A percentile compares a stretch with the other conserved stretches of the same genome.
phyloP scores from a whole-genome alignment of 2,113 vertebrate genomes.

The Grallaria varia region DNA sequence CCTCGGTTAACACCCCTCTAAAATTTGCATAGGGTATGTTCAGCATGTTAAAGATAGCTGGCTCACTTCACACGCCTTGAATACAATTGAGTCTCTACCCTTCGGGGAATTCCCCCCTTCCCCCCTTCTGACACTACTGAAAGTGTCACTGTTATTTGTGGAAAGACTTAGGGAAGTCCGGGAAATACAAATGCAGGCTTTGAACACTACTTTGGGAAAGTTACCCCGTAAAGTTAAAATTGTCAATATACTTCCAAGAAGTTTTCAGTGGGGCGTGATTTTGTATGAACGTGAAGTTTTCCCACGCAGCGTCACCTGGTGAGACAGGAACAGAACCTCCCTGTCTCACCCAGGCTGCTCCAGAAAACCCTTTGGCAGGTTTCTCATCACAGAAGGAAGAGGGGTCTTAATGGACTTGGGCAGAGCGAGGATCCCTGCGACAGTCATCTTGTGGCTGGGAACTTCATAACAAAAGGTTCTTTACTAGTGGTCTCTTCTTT shows the following conservation, averaged over 20 bases:
- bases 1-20: conserved; percentile 27
- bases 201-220: neutral
- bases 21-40: conserved; percentile 14
- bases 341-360: neutral
- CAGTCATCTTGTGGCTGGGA: neutral
- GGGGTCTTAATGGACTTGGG: neutral
- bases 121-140: neutral
- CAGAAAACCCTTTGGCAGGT: neutral
- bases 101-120: neutral
- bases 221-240: neutral
- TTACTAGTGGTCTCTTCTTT: neutral
- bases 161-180: accelerated
- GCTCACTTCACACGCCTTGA: neutral
- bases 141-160: neutral
- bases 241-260: neutral
- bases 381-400: no score
- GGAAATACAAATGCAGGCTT: no score
- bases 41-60: conserved; percentile 7
- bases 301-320: neutral
- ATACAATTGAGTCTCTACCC: neutral
- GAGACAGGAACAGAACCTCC: neutral
- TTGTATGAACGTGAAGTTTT: neutral
- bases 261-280: neutral
- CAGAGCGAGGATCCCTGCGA: neutral
- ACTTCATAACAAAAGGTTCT: neutral